Evolutionary conservation across 2,888 invertebrate species (phyloP).

Genomic region (Willowsia nigromaculata): DNA sequence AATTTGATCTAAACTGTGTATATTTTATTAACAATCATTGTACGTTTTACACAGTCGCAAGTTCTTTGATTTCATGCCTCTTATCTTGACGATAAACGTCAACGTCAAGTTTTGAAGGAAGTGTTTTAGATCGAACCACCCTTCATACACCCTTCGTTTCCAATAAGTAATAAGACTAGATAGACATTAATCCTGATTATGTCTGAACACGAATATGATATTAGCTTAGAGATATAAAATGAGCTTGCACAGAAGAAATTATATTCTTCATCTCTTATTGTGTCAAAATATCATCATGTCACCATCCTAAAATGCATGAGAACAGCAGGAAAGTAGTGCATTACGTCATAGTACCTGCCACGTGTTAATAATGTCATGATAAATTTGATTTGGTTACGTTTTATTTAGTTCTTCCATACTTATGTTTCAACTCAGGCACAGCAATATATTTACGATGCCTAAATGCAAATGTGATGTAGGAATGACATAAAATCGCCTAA

Average conservation of each 20-base stretch:
- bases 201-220: too few species aligned
- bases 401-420: background rate
- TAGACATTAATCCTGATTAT: too few species aligned
- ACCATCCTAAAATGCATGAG: constrained; percentile 1
- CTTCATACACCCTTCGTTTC: constrained; percentile 18
- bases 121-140: constrained; percentile 50
- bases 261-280: constrained; percentile 9
- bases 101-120: constrained; percentile 38
- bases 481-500: constrained; percentile 7
- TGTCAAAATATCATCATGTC: constrained; percentile 48
- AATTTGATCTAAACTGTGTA: constrained; percentile 47
- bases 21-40: constrained; percentile 12
- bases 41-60: too few species aligned
- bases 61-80: too few species aligned
- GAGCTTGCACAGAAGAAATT: background rate
- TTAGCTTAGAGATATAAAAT: too few species aligned
- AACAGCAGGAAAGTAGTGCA: background rate
- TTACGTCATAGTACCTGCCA: constrained; percentile 5
- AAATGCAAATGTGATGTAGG: constrained; percentile 3
- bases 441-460: background rate
- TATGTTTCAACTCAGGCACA: too few species aligned
- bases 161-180: too few species aligned
- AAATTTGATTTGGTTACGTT: constrained; percentile 6
- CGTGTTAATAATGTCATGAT: constrained; percentile 23
- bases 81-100: background rate